Evolutionary conservation across 1,140 invertebrate species (phyloP), one percentile per base, ranked within the genome.

Genomic region (Copidosoma floridanum): DNA sequence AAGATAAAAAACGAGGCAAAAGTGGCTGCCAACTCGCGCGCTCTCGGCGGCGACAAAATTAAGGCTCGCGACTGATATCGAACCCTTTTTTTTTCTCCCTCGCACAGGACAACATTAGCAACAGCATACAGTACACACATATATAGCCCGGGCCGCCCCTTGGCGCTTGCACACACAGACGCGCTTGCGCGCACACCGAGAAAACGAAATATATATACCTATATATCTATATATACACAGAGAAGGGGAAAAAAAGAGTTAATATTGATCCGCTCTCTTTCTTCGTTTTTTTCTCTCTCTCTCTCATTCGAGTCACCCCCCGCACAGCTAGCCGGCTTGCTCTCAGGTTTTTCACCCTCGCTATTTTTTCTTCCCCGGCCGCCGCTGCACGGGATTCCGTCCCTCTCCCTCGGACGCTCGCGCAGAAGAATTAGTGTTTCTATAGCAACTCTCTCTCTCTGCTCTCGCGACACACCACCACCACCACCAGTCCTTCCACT

Each of bases 221-320:
- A 14, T 41, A 20, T 20, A 32, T 32, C 6, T 41, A n/a, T 41
- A 1, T 41, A 41, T 41, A 41, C 40, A 14, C 12, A 20, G 8
- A 18, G 10, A 11, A 26, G 35, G 27, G 32, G 27, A 41, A 76
- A 74, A 77, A 78, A 78, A 76, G 75, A 77, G 75, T 77, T 77
- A 77, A 77, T 77, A 77, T 77, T 75, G 75, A 77, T 77, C 75
- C 72, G 74, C 43, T 57, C 56, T 75, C 76, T 77, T n/a, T n/a
- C n/a, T n/a, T n/a, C n/a, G n/a, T n/a, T n/a, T n/a, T n/a, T n/a
- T n/a, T n/a, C n/a, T n/a, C n/a, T n/a, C n/a, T n/a, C n/a, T n/a
- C n/a, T n/a, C n/a, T n/a, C 73, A 75, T 77, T 75, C 72, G 70
- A 77, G 74, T 76, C 71, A 74, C 73, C 72, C 73, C 71, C 60